Conservation (phyloP, 1,140 invertebrate genomes). For the Periplaneta americana region DNA sequence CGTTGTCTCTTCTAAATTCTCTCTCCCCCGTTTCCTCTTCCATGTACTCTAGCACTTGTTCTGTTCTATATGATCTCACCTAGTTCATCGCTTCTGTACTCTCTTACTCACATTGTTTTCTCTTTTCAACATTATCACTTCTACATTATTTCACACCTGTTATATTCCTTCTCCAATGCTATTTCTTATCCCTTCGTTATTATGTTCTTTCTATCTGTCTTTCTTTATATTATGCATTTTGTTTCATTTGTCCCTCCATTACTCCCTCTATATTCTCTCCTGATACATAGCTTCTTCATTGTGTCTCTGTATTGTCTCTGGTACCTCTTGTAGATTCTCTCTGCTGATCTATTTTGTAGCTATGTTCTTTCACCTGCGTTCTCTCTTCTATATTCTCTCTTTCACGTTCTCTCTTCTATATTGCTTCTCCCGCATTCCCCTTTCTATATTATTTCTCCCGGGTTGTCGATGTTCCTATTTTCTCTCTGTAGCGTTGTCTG, state of each 20-base stretch:
- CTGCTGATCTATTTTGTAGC: neutral
- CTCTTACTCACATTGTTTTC: neutral
- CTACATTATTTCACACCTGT: neutral
- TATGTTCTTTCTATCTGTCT: neutral
- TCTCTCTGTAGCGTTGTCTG: neutral
- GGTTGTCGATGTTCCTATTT: neutral
- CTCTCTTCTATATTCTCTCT: constrained; percentile 1
- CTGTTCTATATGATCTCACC: neutral
- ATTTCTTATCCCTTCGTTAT: neutral
- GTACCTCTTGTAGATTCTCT: neutral
- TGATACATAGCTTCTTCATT: too few relatives aligned
- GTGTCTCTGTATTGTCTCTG: too few relatives aligned
- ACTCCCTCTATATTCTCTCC: neutral
- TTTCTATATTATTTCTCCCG: neutral
- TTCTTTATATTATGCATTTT: neutral
- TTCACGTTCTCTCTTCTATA: neutral
- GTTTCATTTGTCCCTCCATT: neutral
- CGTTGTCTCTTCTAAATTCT: neutral
- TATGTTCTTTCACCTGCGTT: neutral
- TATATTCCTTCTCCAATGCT: neutral
- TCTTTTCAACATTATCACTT: neutral
- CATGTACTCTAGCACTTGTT: neutral
- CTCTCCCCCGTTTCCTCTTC: neutral
- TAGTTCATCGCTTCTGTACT: neutral
- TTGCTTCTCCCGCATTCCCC: neutral